These are phyloP conservation scores for Antigone vipio DNA, from an alignment of 2,113 vertebrate species.

Conservation along the genomic window DNA sequence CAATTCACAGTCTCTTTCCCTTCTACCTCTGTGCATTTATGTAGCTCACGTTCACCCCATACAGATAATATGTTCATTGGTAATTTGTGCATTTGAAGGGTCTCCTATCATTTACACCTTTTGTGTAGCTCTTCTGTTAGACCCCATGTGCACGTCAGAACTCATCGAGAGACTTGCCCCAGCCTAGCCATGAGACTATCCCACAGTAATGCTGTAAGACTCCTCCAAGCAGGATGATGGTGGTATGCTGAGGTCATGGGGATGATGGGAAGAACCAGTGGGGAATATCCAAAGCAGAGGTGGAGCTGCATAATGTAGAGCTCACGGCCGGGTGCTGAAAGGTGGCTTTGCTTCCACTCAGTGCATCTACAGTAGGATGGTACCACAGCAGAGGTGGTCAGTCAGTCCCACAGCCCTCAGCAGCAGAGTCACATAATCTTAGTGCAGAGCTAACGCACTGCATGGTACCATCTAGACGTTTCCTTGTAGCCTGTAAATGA, in stretches of 20 bases:
- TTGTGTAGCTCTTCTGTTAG: not conserved
- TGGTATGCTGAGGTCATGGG: not conserved
- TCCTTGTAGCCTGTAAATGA: not conserved
- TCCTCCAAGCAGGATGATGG: not conserved
- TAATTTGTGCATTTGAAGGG: not conserved
- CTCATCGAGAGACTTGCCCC: not conserved
- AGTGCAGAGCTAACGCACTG: not conserved
- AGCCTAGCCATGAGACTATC: not conserved
- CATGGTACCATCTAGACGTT: not conserved
- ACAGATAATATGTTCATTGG: not conserved
- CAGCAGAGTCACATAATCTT: not conserved
- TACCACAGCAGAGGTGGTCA: not conserved
- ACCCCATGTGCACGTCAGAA: not conserved
- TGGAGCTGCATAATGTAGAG: not conserved
- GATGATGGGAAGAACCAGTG: not conserved
- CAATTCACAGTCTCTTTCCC: not conserved
- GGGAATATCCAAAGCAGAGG: not conserved
- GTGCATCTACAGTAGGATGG: not conserved
- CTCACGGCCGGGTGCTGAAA: not conserved
- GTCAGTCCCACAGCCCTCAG: not conserved
- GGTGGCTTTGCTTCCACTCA: not conserved
- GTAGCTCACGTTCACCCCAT: not conserved
- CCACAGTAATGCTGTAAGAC: not conserved
- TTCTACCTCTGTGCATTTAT: not conserved
- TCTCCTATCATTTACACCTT: not conserved